Base-by-base conservation (phyloP, 2,888 invertebrate species). In the Apodemia zela region DNA sequence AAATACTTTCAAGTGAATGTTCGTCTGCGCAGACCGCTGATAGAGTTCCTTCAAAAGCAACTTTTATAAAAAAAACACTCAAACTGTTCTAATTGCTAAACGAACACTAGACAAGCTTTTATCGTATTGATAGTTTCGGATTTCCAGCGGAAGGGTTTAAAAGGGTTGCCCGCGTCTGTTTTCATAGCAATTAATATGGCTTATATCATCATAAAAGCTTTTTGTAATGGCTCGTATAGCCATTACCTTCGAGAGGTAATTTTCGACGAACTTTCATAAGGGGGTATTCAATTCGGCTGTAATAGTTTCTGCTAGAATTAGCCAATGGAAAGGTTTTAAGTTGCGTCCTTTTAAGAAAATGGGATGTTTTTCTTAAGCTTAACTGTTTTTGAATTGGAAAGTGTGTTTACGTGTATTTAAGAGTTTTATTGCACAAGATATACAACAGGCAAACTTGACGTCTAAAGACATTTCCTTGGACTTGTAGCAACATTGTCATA, bases 111-210 rank as follows among this genome's bases (percentile, higher is more conserved):
- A 49, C 66, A 67, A 68, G 75, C 80, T 81, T 81, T 81, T 77
- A 81, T 69, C 74, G 75, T 78, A 79, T 79, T 78, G 73, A 70
- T 60, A 75, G 84, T 81, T 74, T 86, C 73, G 70, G 73, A 75
- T 86, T 84, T 76, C 76, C 83, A 85, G 85, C 83, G 82, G 68
- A 63, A 78, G 63, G 63, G 63, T 59, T 66, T 69, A 76, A 82
- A 81, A 82, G 85, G 82, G 80, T 80, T 73, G 57, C 21, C 25
- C 64, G 63, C 25, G 63, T 63, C 38, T 67, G 68, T 68, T 71
- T 68, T 65, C 65, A 65, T 63, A 60, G 67, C 64, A 70, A 69
- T 68, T 70, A 69, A 72, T 72, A 71, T 63, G 49, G 62, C 65
- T 68, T 69, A 73, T 72, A 54, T 13, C 25, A 21, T 54, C 13